Conservation (phyloP, 2,797 vertebrate species). For the Moxostoma hubbsi region DNA sequence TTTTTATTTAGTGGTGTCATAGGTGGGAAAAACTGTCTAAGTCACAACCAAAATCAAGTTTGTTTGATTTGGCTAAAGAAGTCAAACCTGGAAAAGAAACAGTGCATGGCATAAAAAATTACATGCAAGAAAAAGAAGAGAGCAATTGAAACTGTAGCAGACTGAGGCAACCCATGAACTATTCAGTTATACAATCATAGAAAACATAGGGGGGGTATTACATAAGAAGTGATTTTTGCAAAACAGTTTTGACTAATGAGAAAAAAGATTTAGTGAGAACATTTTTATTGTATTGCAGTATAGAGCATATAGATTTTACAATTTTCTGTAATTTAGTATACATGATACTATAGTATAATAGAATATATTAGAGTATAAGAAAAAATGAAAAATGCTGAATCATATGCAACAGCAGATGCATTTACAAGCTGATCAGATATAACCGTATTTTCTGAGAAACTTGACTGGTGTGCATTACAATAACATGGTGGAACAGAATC, state of each 20-base stretch:
- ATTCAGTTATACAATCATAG: too few relatives aligned
- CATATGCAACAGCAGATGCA: too few relatives aligned
- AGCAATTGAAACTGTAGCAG: not conserved
- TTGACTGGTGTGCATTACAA: not conserved
- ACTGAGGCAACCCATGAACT: not conserved
- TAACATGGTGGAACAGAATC: not conserved
- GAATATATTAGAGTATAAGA: not conserved
- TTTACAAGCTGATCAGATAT: not conserved
- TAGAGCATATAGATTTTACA: too few relatives aligned
- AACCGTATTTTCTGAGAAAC: not conserved
- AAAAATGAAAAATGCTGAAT: not conserved
- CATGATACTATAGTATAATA: too few relatives aligned
- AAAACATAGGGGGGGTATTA: too few relatives aligned
- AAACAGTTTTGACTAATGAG: not conserved
- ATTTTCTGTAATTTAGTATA: too few relatives aligned
- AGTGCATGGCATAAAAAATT: not conserved
- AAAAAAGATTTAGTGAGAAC: not conserved
- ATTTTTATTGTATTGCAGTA: not conserved
- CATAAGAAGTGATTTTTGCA: not conserved
- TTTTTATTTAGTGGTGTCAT: not conserved
- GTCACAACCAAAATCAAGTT: slow-evolving; percentile 58
- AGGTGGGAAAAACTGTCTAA: slow-evolving; percentile 31
- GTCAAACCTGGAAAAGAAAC: not conserved
- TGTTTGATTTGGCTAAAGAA: slow-evolving; percentile 74
- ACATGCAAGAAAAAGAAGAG: not conserved